Percentiles rank a stretch among this genome's conserved stretches.
These are phyloP conservation scores for Rhyacophila evoluta DNA, from an alignment of 2,888 invertebrate genomes.

Conservation along the genomic window DNA sequence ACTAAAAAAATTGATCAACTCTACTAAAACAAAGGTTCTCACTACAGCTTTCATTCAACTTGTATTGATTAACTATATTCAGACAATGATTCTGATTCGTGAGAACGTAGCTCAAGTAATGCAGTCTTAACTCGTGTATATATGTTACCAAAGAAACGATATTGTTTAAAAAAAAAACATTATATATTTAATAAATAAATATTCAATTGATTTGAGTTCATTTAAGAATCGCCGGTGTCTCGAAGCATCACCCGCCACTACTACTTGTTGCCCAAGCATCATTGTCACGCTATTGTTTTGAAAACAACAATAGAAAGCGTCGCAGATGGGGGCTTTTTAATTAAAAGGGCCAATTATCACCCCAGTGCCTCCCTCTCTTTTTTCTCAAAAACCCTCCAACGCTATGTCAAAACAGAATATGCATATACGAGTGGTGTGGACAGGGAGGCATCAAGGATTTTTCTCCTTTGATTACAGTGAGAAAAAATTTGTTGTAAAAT, in stretches of 20 bases:
- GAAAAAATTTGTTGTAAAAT: too few relatives aligned
- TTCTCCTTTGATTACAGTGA: too few relatives aligned
- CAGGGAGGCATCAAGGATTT: not conserved
- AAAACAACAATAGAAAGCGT: conserved; percentile 6
- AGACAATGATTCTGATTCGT: too few relatives aligned
- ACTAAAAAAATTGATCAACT: too few relatives aligned
- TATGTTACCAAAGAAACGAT: too few relatives aligned
- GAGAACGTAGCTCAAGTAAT: too few relatives aligned
- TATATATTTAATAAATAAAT: too few relatives aligned
- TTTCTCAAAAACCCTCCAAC: not conserved
- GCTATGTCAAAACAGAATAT: conserved; percentile 17
- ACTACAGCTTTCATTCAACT: too few relatives aligned
- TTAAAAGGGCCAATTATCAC: conserved; percentile 24
- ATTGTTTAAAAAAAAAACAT: too few relatives aligned
- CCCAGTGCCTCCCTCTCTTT: not conserved
- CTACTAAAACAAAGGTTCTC: too few relatives aligned
- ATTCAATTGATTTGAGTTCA: not conserved
- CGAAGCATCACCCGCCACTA: not conserved
- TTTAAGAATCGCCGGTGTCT: not conserved
- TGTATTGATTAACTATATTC: too few relatives aligned
- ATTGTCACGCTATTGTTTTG: conserved; percentile 10
- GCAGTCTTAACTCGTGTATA: too few relatives aligned
- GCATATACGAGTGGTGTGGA: not conserved
- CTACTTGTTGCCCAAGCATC: conserved; percentile 19
- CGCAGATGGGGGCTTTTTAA: conserved; percentile 24